Conservation (phyloP, 92 coral and sea anemone species). For the Muricea muricata region DNA sequence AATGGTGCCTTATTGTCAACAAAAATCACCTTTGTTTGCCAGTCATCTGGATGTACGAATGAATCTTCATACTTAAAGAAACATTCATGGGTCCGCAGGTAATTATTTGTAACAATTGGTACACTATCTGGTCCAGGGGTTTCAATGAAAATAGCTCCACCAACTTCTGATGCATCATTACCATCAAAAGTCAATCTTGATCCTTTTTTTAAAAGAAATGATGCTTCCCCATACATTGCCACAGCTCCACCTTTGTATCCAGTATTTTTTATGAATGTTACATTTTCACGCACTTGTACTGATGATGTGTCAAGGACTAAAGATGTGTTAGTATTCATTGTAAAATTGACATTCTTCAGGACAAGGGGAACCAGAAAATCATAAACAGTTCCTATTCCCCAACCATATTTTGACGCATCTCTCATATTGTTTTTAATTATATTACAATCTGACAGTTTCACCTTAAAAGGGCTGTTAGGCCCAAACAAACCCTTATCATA, state of each 20-base stretch:
- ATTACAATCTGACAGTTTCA: conserved; percentile 12
- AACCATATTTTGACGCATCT: background rate
- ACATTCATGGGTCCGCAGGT: conserved; percentile 66
- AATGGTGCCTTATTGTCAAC: conserved; percentile 48
- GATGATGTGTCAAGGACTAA: conserved; percentile 79
- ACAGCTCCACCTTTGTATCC: conserved; percentile 88
- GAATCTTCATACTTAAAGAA: conserved; percentile 74
- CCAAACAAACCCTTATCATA: conserved; percentile 51
- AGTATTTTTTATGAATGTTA: conserved; percentile 61
- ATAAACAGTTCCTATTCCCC: conserved; percentile 34
- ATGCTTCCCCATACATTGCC: conserved; percentile 89
- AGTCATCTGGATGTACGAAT: conserved; percentile 64
- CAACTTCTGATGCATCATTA: conserved; percentile 71
- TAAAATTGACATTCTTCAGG: conserved; percentile 39
- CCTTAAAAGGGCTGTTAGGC: conserved; percentile 40
- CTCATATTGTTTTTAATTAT: conserved; percentile 19
- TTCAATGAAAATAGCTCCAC: conserved; percentile 81
- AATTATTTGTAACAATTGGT: conserved; percentile 69
- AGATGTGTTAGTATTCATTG: conserved; percentile 73
- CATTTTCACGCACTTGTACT: conserved; percentile 58
- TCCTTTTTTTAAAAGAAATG: conserved; percentile 56
- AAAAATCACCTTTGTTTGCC: conserved; percentile 81
- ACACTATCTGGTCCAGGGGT: conserved; percentile 85
- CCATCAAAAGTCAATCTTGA: conserved; percentile 66
- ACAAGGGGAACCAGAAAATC: conserved; percentile 41